Conservation (phyloP, 1,140 invertebrate species). For the Bombus sibiricus region DNA sequence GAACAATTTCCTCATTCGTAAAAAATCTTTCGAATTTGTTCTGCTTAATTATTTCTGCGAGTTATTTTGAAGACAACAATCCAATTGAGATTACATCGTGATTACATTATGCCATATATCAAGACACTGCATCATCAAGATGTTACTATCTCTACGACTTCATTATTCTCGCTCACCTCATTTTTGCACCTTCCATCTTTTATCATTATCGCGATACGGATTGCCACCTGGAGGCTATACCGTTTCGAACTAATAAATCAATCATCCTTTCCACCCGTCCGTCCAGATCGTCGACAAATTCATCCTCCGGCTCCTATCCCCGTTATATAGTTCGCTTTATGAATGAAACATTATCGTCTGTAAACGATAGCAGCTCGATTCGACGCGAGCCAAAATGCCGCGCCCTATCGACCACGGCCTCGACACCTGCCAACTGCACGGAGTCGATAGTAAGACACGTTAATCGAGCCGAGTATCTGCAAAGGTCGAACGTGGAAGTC, state of each 20-base stretch:
- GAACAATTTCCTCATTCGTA: too few relatives aligned
- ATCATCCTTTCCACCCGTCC: not conserved
- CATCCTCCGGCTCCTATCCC: not conserved
- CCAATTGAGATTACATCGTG: not conserved
- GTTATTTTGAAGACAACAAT: too few relatives aligned
- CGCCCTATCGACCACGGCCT: not conserved
- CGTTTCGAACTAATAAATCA: slow-evolving; percentile 17
- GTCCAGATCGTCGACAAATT: slow-evolving; percentile 1
- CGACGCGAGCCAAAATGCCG: not conserved
- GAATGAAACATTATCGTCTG: slow-evolving; percentile 7
- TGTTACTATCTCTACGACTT: not conserved
- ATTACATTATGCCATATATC: not conserved
- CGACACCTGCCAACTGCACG: slow-evolving; percentile 17
- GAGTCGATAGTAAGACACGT: slow-evolving; percentile 16
- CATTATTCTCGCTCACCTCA: not conserved
- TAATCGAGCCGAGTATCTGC: not conserved
- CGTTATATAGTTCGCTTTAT: not conserved
- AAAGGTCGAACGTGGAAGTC: slow-evolving; percentile 21
- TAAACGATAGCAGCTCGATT: not conserved
- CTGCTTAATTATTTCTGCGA: too few relatives aligned
- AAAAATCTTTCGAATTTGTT: too few relatives aligned
- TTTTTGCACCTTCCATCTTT: not conserved
- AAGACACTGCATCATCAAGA: not conserved
- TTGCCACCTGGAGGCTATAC: not conserved
- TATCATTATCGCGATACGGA: slow-evolving; percentile 1